These are phyloP conservation scores for Metallyticus violacea DNA, from an alignment of 2,888 invertebrate species.

Conservation along the genomic window DNA sequence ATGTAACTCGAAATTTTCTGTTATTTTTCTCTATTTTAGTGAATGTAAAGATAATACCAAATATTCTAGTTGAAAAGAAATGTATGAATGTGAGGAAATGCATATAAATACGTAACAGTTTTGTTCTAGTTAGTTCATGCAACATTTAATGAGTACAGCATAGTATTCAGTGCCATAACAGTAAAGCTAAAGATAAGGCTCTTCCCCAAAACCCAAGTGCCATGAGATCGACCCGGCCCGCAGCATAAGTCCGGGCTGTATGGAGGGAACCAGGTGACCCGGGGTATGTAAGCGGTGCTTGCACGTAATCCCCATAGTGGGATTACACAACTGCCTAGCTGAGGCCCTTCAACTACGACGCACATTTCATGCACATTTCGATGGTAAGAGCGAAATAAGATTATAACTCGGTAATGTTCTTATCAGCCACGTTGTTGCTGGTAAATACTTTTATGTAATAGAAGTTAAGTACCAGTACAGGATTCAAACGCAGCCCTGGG, in stretches of 20 bases:
- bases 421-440: not conserved
- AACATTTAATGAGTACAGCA: no score
- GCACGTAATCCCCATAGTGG: not conserved
- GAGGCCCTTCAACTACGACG: not conserved
- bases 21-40: no score
- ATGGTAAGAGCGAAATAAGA: not conserved
- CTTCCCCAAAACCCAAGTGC: not conserved
- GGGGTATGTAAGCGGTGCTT: not conserved
- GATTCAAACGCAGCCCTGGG: not conserved
- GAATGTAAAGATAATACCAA: no score
- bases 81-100: no score
- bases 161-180: no score
- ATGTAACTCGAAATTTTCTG: no score
- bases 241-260: not conserved
- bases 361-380: not conserved
- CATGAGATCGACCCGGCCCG: not conserved
- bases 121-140: no score
- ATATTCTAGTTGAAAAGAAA: no score
- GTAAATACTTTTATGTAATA: not conserved
- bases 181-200: not conserved
- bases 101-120: no score
- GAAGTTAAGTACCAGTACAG: not conserved
- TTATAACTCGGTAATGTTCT: not conserved
- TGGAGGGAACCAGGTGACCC: not conserved
- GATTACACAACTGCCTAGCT: not conserved